A percentile compares a stretch with the other conserved stretches of the same genome.
Conservation (phyloP, 2,113 vertebrate genomes). For the Hydrolagus affinis region DNA sequence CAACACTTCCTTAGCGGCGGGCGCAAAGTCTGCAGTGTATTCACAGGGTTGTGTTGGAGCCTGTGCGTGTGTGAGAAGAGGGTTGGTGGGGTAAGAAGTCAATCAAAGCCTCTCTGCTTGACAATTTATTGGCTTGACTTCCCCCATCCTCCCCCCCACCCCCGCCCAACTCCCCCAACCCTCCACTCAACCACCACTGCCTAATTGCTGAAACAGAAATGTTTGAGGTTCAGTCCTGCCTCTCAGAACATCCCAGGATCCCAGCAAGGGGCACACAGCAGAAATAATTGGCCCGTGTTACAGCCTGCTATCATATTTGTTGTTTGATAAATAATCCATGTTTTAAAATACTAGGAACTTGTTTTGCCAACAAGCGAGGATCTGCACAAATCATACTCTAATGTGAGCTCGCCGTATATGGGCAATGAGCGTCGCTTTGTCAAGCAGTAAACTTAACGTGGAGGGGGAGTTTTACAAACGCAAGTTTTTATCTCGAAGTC, state of each 20-base stretch:
- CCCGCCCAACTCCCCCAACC: too few species aligned
- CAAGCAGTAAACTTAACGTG: too few species aligned
- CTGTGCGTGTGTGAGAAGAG: neutral
- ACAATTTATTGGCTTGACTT: neutral
- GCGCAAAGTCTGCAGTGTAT: neutral
- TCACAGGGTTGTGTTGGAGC: neutral
- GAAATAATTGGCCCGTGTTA: neutral
- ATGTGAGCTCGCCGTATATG: neutral
- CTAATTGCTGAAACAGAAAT: neutral
- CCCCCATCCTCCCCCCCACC: too few species aligned
- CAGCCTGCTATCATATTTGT: neutral
- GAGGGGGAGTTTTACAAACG: neutral
- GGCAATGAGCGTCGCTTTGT: neutral
- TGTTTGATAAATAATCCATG: constrained; percentile 3
- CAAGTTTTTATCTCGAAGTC: neutral
- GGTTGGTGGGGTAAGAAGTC: neutral
- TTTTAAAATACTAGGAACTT: neutral
- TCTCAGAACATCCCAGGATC: neutral
- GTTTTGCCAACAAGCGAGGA: neutral
- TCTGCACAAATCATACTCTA: neutral
- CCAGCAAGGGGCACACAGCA: neutral
- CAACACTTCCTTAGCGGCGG: neutral
- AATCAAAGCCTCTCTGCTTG: neutral
- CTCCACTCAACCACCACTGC: neutral
- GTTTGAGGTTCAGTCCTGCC: neutral